Evolutionary conservation across 2,888 invertebrate genomes (phyloP).

Genomic region (Epirrita christyi): DNA sequence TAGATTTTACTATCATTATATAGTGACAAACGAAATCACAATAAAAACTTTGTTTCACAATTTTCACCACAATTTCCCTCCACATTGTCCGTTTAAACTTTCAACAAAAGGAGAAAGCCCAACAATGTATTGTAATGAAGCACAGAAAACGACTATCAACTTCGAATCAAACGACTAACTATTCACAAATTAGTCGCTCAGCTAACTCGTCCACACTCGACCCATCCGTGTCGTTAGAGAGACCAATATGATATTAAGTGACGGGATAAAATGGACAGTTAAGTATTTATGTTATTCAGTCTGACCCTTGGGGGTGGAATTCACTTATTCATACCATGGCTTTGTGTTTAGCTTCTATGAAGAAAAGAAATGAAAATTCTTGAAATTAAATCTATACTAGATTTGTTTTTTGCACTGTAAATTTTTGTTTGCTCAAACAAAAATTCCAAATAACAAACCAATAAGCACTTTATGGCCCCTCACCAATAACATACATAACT

Average conservation of each 20-base stretch:
- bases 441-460: neutral
- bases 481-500: too few species aligned
- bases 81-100: conserved; percentile 23
- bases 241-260: conserved; percentile 36
- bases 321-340: conserved; percentile 9
- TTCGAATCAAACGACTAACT: conserved; percentile 64
- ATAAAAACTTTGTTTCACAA: neutral
- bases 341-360: neutral
- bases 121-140: conserved; percentile 55
- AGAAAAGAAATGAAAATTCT: too few species aligned
- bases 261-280: conserved; percentile 21
- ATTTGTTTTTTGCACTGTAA: too few species aligned
- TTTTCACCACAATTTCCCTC: conserved; percentile 1
- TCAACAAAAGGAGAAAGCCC: conserved; percentile 15
- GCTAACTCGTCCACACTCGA: conserved; percentile 61
- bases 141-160: conserved; percentile 60
- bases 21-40: neutral
- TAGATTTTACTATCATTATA: too few species aligned
- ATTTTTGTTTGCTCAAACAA: too few species aligned
- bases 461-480: too few species aligned
- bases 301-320: conserved; percentile 2
- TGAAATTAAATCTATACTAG: too few species aligned
- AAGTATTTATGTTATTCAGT: conserved; percentile 25
- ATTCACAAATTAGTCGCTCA: conserved; percentile 71
- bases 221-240: conserved; percentile 56